phyloP scores from a whole-genome alignment of 2,113 vertebrate genomes.

The Neogale vison region DNA sequence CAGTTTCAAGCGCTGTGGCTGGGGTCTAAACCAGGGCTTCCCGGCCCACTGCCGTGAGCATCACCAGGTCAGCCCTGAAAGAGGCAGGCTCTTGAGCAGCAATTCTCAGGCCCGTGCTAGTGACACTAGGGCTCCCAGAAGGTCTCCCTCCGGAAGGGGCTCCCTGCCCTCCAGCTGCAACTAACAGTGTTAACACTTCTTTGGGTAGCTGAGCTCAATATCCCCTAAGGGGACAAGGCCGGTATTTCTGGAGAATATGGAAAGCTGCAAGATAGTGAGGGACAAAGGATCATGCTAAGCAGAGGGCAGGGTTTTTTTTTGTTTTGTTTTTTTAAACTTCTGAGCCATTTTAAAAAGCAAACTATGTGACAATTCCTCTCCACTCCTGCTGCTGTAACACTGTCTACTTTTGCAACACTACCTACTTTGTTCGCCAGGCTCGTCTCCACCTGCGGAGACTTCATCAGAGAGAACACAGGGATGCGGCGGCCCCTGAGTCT shows the following conservation, averaged over 20 bases:
- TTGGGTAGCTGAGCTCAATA: background rate
- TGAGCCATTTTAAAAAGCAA: conserved; percentile 29
- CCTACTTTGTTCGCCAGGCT: background rate
- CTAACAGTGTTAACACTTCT: background rate
- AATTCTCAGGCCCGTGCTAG: background rate
- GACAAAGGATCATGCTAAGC: background rate
- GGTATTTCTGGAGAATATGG: background rate
- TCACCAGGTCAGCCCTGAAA: background rate
- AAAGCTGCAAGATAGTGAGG: background rate
- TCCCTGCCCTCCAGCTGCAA: background rate
- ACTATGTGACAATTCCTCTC: background rate
- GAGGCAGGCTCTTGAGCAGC: background rate
- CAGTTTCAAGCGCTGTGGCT: background rate
- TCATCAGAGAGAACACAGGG: background rate
- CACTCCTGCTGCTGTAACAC: background rate
- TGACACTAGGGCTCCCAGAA: background rate
- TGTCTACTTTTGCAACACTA: background rate
- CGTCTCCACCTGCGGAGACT: background rate
- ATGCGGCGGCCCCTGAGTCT: background rate
- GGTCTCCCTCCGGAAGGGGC: background rate
- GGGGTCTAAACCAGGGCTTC: background rate
- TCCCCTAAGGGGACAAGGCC: background rate
- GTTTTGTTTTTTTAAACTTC: background rate
- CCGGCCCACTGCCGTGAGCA: background rate
- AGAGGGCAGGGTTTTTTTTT: background rate